Conservation (phyloP, 2,797 vertebrate species). For the Triplophysa bombifrons region DNA sequence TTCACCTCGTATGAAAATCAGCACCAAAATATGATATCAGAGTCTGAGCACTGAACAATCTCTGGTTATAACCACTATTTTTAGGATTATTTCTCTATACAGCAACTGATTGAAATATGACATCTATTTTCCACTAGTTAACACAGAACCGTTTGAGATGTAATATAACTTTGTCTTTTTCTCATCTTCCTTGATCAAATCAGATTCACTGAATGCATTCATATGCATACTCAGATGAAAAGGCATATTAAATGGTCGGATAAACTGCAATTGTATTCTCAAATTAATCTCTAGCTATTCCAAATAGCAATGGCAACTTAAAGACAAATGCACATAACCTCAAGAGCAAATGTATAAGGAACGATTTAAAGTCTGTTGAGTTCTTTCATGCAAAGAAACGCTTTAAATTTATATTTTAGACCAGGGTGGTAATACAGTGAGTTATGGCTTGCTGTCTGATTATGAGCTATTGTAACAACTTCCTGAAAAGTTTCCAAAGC, state of each 20-base stretch:
- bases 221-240: no score
- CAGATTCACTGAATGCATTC: not conserved
- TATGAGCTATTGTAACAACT: not conserved
- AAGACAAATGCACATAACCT: no score
- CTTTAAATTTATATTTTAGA: no score
- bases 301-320: no score
- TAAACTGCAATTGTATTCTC: no score
- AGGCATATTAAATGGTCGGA: no score
- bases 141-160: not conserved
- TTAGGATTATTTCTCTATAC: not conserved
- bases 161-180: not conserved
- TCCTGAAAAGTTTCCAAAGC: not conserved
- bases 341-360: no score
- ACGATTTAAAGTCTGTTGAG: no score
- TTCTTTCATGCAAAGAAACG: no score
- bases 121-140: not conserved
- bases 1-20: not conserved
- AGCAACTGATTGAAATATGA: not conserved
- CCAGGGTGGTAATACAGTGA: no score
- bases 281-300: no score
- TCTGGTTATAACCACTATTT: not conserved
- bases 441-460: not conserved
- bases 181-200: not conserved
- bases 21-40: not conserved
- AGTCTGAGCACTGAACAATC: no score